Conservation (phyloP, 2,888 invertebrate genomes). For the Lepidocyrtinus sp. region DNA sequence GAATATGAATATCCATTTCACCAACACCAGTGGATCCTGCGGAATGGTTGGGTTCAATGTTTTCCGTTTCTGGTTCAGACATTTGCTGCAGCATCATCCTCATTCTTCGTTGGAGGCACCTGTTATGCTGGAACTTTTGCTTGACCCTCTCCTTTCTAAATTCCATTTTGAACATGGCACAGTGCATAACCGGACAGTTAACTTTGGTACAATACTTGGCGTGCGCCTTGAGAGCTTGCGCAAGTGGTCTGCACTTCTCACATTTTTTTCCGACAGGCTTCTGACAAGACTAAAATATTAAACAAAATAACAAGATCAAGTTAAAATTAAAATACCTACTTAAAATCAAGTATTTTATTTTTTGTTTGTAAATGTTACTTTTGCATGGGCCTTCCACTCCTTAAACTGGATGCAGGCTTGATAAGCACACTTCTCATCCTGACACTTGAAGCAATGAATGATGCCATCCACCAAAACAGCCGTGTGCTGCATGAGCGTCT, state of each 20-base stretch:
- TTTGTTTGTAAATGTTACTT: no score
- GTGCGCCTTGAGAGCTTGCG: constrained; percentile 98
- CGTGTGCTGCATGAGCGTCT: background rate
- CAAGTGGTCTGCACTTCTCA: constrained; percentile 98
- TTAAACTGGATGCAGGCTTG: constrained; percentile 24
- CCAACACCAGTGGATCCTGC: no score
- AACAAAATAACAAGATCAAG: no score
- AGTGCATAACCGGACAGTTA: constrained; percentile 98
- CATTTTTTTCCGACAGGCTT: constrained; percentile 95
- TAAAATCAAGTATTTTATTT: no score
- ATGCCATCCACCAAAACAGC: constrained; percentile 32
- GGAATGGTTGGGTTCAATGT: background rate
- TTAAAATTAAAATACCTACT: no score
- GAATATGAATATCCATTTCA: constrained; percentile 9
- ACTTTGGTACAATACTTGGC: constrained; percentile 96
- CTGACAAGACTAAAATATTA: constrained; percentile 80
- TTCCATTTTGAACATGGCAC: constrained; percentile 98
- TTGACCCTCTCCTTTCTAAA: constrained; percentile 96
- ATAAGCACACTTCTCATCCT: constrained; percentile 3
- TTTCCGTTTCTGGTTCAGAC: constrained; percentile 33
- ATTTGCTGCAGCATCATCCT: constrained; percentile 73
- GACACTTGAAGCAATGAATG: constrained; percentile 35
- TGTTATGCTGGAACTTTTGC: constrained; percentile 94
- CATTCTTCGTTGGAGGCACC: constrained; percentile 82
- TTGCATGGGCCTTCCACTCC: constrained; percentile 14